These are phyloP conservation scores for Aldrovandia affinis DNA, from an alignment of 2,797 vertebrate genomes.

Conservation along the genomic window DNA sequence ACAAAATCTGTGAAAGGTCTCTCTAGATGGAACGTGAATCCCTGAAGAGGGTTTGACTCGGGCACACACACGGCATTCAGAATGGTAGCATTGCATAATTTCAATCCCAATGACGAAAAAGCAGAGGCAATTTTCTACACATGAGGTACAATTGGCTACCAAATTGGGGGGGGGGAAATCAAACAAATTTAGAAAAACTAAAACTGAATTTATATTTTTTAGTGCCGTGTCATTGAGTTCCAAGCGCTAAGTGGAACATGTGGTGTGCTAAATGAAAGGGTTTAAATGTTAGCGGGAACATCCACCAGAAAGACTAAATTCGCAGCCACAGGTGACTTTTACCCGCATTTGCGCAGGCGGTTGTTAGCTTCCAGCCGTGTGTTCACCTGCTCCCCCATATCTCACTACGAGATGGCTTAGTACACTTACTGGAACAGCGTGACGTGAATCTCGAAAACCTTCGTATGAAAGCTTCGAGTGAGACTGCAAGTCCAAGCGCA, in stretches of 20 bases:
- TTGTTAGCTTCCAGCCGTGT: background rate
- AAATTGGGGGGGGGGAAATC: no score
- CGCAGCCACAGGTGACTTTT: background rate
- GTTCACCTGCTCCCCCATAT: background rate
- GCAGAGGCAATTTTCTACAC: no score
- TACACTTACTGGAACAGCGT: background rate
- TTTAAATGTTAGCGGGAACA: background rate
- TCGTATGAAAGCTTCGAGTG: background rate
- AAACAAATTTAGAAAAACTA: no score
- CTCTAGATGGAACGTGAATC: no score
- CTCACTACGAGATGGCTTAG: background rate
- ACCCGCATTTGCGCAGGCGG: background rate
- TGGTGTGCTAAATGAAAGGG: background rate
- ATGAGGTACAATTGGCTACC: no score
- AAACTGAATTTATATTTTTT: no score
- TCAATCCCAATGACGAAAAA: no score
- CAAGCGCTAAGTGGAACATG: background rate
- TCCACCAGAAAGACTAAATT: background rate
- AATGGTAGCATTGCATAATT: no score
- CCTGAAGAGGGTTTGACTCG: no score
- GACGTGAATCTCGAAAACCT: background rate
- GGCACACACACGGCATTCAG: no score
- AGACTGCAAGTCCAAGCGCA: background rate
- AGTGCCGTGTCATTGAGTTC: no score
- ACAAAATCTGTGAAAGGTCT: no score